These are phyloP conservation scores for Cheirogaleus major DNA, from an alignment of 2,797 vertebrate species.

Conservation along the genomic window DNA sequence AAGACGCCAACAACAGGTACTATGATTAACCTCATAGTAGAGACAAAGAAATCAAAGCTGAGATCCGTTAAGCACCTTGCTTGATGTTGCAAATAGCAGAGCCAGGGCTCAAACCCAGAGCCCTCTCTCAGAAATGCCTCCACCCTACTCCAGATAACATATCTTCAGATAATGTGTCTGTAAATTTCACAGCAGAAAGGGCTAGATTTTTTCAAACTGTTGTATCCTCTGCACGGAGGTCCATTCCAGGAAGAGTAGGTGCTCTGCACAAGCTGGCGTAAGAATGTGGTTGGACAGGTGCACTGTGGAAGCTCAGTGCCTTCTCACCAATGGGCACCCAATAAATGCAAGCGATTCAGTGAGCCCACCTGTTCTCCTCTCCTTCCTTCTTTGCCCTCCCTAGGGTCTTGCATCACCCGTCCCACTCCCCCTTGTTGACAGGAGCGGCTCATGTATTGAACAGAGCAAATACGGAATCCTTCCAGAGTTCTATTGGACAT, in stretches of 20 bases:
- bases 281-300: neutral
- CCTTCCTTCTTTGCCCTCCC: neutral
- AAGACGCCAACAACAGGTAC: neutral
- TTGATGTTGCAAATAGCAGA: neutral
- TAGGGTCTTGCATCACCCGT: neutral
- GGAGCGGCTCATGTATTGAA: accelerated
- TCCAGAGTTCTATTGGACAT: neutral
- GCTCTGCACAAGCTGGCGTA: neutral
- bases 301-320: neutral
- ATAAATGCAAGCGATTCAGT: neutral
- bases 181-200: neutral
- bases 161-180: neutral
- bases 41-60: neutral
- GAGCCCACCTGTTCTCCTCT: neutral
- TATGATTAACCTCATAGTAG: neutral
- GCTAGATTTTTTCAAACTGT: neutral
- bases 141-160: accelerated
- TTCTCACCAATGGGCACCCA: neutral
- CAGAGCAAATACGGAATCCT: accelerated
- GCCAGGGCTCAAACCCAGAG: neutral
- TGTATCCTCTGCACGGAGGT: neutral
- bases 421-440: neutral
- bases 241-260: neutral
- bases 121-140: neutral
- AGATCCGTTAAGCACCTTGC: neutral